A percentile compares a stretch with the other conserved stretches of the same genome.
Evolutionary conservation across 2,888 invertebrate genomes (phyloP).

Genomic region (Spatulosminthurus flaviceps): DNA sequence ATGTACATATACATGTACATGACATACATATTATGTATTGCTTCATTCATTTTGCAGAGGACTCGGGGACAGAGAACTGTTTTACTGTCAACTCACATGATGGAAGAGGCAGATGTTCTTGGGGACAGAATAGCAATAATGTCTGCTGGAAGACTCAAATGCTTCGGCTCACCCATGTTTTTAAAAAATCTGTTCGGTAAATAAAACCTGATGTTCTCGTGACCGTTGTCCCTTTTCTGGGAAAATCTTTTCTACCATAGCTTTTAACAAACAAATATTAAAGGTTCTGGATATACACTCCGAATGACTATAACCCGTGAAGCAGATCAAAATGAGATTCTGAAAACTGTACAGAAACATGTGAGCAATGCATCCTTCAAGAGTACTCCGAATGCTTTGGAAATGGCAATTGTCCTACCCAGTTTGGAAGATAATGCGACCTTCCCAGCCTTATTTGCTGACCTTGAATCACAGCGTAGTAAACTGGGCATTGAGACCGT

Average conservation of each 20-base stretch:
- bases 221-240: background rate
- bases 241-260: background rate
- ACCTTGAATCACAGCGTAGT: slow-evolving; percentile 73
- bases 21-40: too few species aligned
- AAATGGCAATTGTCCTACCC: slow-evolving; percentile 52
- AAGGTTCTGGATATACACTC: slow-evolving; percentile 73
- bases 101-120: slow-evolving; percentile 85
- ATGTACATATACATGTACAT: background rate
- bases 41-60: slow-evolving; percentile 60
- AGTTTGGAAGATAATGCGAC: slow-evolving; percentile 69
- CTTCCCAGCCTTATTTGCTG: slow-evolving; percentile 77
- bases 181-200: slow-evolving; percentile 75
- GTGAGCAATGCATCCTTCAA: slow-evolving; percentile 24
- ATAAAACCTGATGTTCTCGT: background rate
- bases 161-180: slow-evolving; percentile 83
- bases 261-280: background rate
- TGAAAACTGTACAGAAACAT: slow-evolving; percentile 24
- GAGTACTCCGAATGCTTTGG: background rate
- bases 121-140: slow-evolving; percentile 91
- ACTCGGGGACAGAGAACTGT: slow-evolving; percentile 79
- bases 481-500: slow-evolving; percentile 77
- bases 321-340: slow-evolving; percentile 14
- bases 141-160: slow-evolving; percentile 76
- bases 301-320: slow-evolving; percentile 64
- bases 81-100: slow-evolving; percentile 89